Evolutionary conservation across 2,888 invertebrate genomes (phyloP).

Genomic region (Agrochola litura): DNA sequence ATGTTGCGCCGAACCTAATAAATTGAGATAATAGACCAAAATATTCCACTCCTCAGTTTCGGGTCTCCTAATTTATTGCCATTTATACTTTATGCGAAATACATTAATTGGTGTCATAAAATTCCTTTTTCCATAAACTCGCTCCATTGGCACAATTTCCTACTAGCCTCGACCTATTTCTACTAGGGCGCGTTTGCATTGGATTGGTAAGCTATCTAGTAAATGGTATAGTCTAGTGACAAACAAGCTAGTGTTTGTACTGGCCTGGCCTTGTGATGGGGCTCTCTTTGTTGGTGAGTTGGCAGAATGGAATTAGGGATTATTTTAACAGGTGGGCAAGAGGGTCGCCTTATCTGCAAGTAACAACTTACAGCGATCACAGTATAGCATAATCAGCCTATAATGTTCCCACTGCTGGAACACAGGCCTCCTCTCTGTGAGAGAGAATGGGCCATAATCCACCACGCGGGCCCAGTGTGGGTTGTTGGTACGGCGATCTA

Average conservation of each 20-base stretch:
- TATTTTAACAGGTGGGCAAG: constrained; percentile 9
- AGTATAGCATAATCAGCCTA: no score
- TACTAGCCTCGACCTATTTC: constrained; percentile 57
- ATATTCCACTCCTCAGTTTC: constrained; percentile 51
- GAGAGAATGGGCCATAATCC: no score
- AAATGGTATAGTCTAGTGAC: not conserved
- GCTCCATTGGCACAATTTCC: constrained; percentile 55
- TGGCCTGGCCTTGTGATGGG: not conserved
- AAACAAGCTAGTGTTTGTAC: constrained; percentile 7
- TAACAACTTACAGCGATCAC: not conserved
- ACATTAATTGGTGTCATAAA: constrained; percentile 60
- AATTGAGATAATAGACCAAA: constrained; percentile 2
- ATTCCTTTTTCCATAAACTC: constrained; percentile 58
- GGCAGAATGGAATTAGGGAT: constrained; percentile 11
- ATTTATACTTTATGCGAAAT: constrained; percentile 54
- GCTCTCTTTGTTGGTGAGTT: not conserved
- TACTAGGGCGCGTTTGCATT: constrained; percentile 36
- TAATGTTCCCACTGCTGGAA: no score
- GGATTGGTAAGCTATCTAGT: constrained; percentile 14
- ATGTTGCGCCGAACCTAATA: no score
- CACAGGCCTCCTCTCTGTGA: no score
- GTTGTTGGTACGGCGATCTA: not conserved
- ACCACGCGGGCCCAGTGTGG: no score
- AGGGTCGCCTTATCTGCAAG: not conserved
- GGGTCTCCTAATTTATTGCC: constrained; percentile 29